Conservation (phyloP, 2,888 invertebrate genomes). For the Andrena bicolor region DNA sequence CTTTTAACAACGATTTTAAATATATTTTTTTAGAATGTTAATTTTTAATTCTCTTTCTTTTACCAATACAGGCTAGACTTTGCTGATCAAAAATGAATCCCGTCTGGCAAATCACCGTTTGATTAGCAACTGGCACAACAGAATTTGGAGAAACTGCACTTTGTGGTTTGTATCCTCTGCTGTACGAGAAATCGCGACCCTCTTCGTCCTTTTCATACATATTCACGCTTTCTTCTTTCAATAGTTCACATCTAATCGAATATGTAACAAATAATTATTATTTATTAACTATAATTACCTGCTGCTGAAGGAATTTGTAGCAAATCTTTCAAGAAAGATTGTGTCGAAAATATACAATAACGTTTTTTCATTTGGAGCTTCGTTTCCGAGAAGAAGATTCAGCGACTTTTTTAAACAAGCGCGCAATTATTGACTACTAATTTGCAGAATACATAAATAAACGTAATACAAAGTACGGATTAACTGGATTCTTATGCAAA, state of each 20-base stretch:
- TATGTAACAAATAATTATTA: neutral
- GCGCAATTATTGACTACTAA: too few species aligned
- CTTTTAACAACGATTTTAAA: neutral
- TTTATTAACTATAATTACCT: too few species aligned
- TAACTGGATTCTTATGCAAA: too few species aligned
- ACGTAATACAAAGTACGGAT: too few species aligned
- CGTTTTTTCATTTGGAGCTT: too few species aligned
- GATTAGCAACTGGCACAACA: constrained; percentile 25
- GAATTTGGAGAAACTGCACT: constrained; percentile 1
- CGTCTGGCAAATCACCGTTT: constrained; percentile 34
- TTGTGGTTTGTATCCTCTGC: constrained; percentile 83
- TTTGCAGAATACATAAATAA: too few species aligned
- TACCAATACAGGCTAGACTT: constrained; percentile 58
- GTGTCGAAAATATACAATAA: too few species aligned
- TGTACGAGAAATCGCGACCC: constrained; percentile 20
- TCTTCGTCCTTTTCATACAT: constrained; percentile 10
- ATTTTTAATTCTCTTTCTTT: neutral
- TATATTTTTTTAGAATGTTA: neutral
- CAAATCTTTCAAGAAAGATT: too few species aligned
- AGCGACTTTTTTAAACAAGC: too few species aligned
- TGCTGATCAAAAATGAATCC: constrained; percentile 58
- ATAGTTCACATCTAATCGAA: constrained; percentile 55
- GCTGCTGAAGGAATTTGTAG: too few species aligned
- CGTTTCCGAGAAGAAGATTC: too few species aligned
- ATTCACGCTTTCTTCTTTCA: neutral